These are phyloP conservation scores for Dicranocentrus wangi DNA, from an alignment of 2,888 invertebrate genomes.

Conservation along the genomic window DNA sequence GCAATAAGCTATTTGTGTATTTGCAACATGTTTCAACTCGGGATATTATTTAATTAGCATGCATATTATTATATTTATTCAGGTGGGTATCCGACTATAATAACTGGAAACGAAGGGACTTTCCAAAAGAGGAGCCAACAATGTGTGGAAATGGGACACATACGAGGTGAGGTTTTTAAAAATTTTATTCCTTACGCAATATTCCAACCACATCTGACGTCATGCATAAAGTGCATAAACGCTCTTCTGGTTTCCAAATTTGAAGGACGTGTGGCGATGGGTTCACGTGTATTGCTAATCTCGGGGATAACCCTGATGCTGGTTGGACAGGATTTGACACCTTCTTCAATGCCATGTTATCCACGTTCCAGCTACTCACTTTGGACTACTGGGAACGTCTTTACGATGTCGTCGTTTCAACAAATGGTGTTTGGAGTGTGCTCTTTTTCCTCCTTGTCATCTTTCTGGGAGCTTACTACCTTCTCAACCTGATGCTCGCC, in stretches of 20 bases:
- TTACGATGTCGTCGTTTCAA: slow-evolving; percentile 94
- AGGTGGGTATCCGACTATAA: slow-evolving; percentile 82
- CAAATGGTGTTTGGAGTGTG: slow-evolving; percentile 95
- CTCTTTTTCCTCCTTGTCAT: slow-evolving; percentile 97
- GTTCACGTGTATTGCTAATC: slow-evolving; percentile 87
- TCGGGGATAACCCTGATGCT: slow-evolving; percentile 95
- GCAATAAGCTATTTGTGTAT: too few relatives aligned
- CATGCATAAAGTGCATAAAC: neutral
- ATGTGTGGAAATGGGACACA: slow-evolving; percentile 91
- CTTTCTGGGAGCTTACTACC: slow-evolving; percentile 97
- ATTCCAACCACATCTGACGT: neutral
- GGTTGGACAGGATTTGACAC: slow-evolving; percentile 98
- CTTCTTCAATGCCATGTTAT: slow-evolving; percentile 97
- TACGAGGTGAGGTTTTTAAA: slow-evolving; percentile 75
- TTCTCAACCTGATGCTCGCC: slow-evolving; percentile 94
- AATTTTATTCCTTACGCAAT: neutral
- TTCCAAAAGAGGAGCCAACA: slow-evolving; percentile 83
- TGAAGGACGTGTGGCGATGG: slow-evolving; percentile 80
- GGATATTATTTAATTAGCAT: neutral
- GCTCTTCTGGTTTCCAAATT: too few relatives aligned
- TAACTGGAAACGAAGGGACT: slow-evolving; percentile 80
- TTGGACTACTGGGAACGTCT: slow-evolving; percentile 98
- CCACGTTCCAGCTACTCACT: slow-evolving; percentile 95
- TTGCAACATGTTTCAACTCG: neutral
- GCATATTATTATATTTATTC: neutral